These are phyloP conservation scores for Napeogenes inachia DNA, from an alignment of 2,888 invertebrate species.

Conservation along the genomic window DNA sequence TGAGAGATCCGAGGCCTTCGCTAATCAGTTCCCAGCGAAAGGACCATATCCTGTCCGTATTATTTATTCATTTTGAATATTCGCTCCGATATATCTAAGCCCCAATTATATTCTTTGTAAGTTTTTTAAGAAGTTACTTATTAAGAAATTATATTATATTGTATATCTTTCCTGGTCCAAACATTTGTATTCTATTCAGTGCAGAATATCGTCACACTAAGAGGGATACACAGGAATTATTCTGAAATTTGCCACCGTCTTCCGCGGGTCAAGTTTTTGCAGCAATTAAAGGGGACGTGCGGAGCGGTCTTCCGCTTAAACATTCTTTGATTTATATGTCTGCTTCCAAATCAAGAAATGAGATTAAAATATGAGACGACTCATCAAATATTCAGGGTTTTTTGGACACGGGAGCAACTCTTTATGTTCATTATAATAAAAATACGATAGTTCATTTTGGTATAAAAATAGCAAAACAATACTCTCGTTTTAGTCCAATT, in stretches of 20 bases:
- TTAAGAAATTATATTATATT: neutral
- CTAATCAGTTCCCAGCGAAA: constrained; percentile 64
- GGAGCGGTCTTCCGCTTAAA: constrained; percentile 62
- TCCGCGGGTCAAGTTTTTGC: constrained; percentile 70
- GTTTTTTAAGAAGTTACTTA: neutral
- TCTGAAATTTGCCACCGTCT: constrained; percentile 71
- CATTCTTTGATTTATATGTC: constrained; percentile 74
- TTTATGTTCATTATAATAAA: constrained; percentile 74
- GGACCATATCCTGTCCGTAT: constrained; percentile 44
- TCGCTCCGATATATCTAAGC: constrained; percentile 11
- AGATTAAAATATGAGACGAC: constrained; percentile 71
- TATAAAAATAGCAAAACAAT: constrained; percentile 40
- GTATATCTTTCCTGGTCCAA: neutral
- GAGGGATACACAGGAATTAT: constrained; percentile 46
- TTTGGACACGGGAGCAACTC: constrained; percentile 58
- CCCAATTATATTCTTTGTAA: constrained; percentile 2
- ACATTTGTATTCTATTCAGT: constrained; percentile 26
- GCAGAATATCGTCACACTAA: constrained; percentile 23
- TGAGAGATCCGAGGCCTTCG: constrained; percentile 61
- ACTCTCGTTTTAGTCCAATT: constrained; percentile 42
- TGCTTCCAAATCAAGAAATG: constrained; percentile 54
- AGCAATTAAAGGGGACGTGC: constrained; percentile 70
- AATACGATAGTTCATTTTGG: constrained; percentile 69
- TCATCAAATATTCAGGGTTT: constrained; percentile 71
- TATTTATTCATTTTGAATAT: constrained; percentile 36